Evolutionary conservation across 2,113 vertebrate species (phyloP), one percentile per base, ranked within the genome.

Genomic region (Kryptolebias marmoratus): DNA sequence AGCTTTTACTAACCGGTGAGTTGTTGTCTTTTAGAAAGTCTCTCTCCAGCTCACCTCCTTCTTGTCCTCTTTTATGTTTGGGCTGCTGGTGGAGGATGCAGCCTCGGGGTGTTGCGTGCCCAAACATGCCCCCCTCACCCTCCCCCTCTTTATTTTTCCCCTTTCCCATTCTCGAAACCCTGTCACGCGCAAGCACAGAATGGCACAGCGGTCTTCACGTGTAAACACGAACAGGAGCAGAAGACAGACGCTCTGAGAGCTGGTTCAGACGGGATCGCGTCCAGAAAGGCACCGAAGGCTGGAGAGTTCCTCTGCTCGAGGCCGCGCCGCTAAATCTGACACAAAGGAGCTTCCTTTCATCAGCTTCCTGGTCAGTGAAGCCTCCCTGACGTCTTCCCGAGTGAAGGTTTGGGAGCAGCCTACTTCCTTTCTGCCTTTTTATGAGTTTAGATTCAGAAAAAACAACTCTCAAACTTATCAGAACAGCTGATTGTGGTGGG

Each of bases 351-450:
- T 79, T 47, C 28, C 54, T 79, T 50, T 60, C 53, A 50, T 12
- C 66, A 18, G 44, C 80, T 84, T 88, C 80, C 87, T 86, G 84
- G 56, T 87, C 32, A 83, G 63, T 77, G 83, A 86, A 52, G 82
- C 47, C 48, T 64, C 31, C 57, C 31, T 84, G 78, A 88, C 82
- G 67, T 89, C 86, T 86, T 78, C 47, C 39, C 71, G 56, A 82
- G 56, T 65, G 82, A 10, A 79, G 0, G 48, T 42, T 58, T 53
- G 11, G 79, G 64, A 61, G 30, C 68, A 58, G 63, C 72, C 77
- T 60, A 83, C 83, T 75, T 87, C 82, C 71, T 65, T 60, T 72
- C 36, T 56, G 31, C 75, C 49, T 65, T 12, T 0, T n/a, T 2
- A 53, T n/a, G 5, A 47, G 7, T 22, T 10, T 28, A n/a, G 6